Conservation (phyloP, 2,888 invertebrate genomes). For the Tenthredo scrophulariae region DNA sequence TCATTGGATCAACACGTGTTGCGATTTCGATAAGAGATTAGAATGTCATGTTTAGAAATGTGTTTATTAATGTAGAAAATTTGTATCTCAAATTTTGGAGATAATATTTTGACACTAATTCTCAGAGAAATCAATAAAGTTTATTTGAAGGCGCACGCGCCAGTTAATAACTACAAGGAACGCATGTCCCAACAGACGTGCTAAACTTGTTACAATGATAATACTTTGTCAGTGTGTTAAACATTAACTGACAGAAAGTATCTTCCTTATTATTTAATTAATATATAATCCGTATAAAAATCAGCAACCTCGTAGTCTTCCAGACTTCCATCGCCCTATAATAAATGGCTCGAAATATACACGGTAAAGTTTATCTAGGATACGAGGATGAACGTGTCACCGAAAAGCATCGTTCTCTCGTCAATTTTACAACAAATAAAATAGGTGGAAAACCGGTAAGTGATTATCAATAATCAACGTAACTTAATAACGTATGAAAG, state of each 20-base stretch:
- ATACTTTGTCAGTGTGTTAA: slow-evolving; percentile 30
- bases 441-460: slow-evolving; percentile 84
- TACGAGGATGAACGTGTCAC: slow-evolving; percentile 89
- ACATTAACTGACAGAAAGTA: slow-evolving; percentile 23
- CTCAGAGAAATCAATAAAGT: slow-evolving; percentile 30
- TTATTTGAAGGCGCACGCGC: slow-evolving; percentile 38
- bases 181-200: slow-evolving; percentile 5
- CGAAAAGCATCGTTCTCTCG: slow-evolving; percentile 84
- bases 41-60: not conserved
- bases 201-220: not conserved
- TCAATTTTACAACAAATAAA: slow-evolving; percentile 89
- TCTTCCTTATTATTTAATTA: slow-evolving; percentile 7
- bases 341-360: slow-evolving; percentile 78
- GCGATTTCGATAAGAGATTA: not conserved
- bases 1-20: not conserved
- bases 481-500: not conserved
- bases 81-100: not conserved
- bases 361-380: slow-evolving; percentile 85
- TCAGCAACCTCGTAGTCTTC: slow-evolving; percentile 30
- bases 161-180: slow-evolving; percentile 7
- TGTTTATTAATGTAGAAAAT: not conserved
- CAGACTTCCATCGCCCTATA: not conserved
- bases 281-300: not conserved
- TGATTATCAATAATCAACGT: slow-evolving; percentile 50
- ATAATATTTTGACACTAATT: not conserved